These are phyloP conservation scores for Rhadinocentrus ornatus DNA, from an alignment of 2,797 vertebrate species.

Conservation along the genomic window DNA sequence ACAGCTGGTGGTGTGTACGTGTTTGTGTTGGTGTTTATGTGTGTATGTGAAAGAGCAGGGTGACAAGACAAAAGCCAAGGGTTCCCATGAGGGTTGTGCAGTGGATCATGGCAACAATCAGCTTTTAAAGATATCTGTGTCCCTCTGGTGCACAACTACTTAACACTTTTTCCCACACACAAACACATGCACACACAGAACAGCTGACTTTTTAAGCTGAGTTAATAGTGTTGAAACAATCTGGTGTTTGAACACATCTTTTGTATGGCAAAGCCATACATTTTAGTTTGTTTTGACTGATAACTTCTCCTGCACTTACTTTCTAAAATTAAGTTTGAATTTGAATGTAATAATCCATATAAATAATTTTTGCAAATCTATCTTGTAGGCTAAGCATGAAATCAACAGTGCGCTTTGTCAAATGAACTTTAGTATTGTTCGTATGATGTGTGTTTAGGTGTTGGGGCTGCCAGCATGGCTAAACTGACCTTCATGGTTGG, in stretches of 20 bases:
- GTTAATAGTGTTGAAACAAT: conserved; percentile 46
- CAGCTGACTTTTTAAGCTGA: conserved; percentile 62
- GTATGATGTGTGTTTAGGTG: conserved; percentile 81
- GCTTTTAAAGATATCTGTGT: conserved; percentile 94
- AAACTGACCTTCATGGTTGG: conserved; percentile 98
- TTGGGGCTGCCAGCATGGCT: conserved; percentile 91
- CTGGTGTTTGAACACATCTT: conserved; percentile 35
- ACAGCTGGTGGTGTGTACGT: conserved; percentile 89
- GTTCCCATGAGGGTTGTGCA: conserved; percentile 93
- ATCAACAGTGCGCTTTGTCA: neutral
- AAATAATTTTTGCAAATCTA: neutral
- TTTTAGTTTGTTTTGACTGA: neutral
- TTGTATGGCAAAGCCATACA: conserved; percentile 27
- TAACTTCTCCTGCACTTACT: neutral
- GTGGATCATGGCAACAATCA: conserved; percentile 98
- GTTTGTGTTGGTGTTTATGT: conserved; percentile 82
- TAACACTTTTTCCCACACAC: conserved; percentile 76
- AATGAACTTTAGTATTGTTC: conserved; percentile 13
- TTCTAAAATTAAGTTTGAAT: neutral
- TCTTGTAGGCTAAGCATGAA: neutral
- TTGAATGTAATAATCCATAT: neutral
- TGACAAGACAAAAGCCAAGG: conserved; percentile 87
- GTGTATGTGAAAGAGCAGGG: conserved; percentile 62
- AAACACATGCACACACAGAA: conserved; percentile 38
- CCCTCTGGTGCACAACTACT: conserved; percentile 89